A percentile compares a stretch with the other conserved stretches of the same genome.
Evolutionary conservation across 2,113 vertebrate species (phyloP).

Genomic region (Rattus norvegicus): DNA sequence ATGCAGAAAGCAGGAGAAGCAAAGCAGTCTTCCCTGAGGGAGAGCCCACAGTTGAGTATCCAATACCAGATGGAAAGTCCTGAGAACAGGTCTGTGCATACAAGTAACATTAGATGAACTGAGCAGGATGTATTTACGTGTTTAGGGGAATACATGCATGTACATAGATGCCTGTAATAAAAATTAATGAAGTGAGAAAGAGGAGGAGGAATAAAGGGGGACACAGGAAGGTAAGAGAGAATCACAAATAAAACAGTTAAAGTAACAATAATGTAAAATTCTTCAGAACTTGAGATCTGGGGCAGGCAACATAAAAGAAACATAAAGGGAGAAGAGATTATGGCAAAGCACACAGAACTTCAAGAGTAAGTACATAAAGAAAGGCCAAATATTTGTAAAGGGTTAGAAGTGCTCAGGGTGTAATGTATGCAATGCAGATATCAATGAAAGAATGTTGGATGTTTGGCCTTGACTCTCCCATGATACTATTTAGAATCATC

Average conservation of each 20-base stretch:
- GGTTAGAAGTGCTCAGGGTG: background rate
- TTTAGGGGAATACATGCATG: background rate
- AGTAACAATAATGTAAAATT: conserved; percentile 19
- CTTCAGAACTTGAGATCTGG: background rate
- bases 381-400: background rate
- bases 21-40: background rate
- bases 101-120: background rate
- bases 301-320: conserved; percentile 1
- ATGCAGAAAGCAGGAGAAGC: background rate
- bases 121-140: background rate
- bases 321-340: background rate
- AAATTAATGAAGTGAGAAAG: background rate
- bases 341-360: background rate
- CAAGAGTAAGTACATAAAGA: background rate
- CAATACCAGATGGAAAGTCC: background rate
- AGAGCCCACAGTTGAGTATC: background rate
- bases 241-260: background rate
- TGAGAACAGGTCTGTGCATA: background rate
- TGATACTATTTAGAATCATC: background rate
- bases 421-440: background rate
- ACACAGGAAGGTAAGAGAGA: background rate
- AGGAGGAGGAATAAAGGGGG: background rate
- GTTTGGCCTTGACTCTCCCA: background rate
- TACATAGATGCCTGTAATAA: background rate
- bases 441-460: background rate